Evolutionary conservation across 2,888 invertebrate species (phyloP), one percentile per base, ranked within the genome.

Genomic region (Heliconius aoede): DNA sequence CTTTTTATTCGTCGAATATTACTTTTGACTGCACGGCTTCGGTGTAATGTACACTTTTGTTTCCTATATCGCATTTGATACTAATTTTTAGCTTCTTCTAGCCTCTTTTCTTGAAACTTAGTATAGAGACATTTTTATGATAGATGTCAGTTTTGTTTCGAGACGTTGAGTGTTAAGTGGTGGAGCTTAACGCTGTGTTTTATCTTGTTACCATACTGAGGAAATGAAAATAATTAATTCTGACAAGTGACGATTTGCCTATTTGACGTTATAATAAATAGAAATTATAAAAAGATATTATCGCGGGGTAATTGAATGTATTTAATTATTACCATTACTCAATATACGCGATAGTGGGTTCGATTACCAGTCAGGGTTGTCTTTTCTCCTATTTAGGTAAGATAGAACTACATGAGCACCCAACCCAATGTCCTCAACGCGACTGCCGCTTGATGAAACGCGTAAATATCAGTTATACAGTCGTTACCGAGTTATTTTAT

Each of bases 391-490:
- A n/a, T n/a, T n/a, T n/a, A n/a, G n/a, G n/a, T n/a, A n/a, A n/a
- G n/a, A n/a, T n/a, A n/a, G n/a, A 40, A 55, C 2, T 2, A 9
- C 4, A 74, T 11, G 1, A 72, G 79, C 40, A 67, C 80, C 82
- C 8, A 86, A 86, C 76, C 7, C 68, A 11, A 0, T 4, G 1
- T 61, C 84, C 62, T 76, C 61, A 84, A 76, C 82, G 76, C 11
- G 81, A 84, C 11, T 24, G n/a, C 51, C 46, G 24, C 69, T 78
- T 73, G 62, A 80, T 79, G 83, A 80, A 81, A 80, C 86, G 83
- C 88, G 89, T 91, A 91, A 91, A 91, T 91, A 89, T 88, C 90
- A 88, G 90, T 91, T 91, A 91, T 88, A 80, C 85, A 87, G 88
- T 90, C 89, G 89, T 91, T 91, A 90, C 87, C 80, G 80, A 79